Conservation (phyloP, 2,888 invertebrate genomes). For the Ephialtes manifestator region DNA sequence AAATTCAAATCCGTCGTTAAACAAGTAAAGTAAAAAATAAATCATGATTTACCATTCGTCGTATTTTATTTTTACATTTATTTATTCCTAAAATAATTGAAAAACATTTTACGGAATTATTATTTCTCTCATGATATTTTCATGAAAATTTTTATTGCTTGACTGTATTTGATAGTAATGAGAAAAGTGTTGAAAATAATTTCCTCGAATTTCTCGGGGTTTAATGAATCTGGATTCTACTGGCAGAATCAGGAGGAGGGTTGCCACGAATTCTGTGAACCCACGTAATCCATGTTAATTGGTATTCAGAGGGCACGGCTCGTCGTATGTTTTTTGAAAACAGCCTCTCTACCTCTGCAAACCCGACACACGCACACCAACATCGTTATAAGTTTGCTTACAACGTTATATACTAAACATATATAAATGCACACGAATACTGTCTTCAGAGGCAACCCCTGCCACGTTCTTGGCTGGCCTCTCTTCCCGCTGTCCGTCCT, state of each 20-base stretch:
- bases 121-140: neutral
- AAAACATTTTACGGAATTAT: neutral
- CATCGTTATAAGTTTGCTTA: conserved; percentile 36
- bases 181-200: conserved; percentile 30
- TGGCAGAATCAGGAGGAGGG: conserved; percentile 42
- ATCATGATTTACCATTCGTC: neutral
- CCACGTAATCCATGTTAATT: conserved; percentile 81
- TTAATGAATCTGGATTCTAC: conserved; percentile 44
- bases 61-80: neutral
- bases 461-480: conserved; percentile 39
- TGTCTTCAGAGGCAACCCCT: conserved; percentile 21
- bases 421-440: neutral
- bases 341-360: conserved; percentile 67
- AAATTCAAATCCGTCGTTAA: neutral
- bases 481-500: conserved; percentile 10
- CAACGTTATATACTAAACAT: neutral
- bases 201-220: conserved; percentile 22
- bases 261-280: conserved; percentile 72
- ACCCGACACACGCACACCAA: conserved; percentile 56
- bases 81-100: neutral
- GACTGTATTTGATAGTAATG: neutral
- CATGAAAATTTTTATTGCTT: neutral
- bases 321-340: conserved; percentile 75
- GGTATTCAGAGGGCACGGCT: conserved; percentile 78
- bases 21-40: neutral